Evolutionary conservation across 2,888 invertebrate species (phyloP).

Genomic region (Eumacrocentrus americanus): DNA sequence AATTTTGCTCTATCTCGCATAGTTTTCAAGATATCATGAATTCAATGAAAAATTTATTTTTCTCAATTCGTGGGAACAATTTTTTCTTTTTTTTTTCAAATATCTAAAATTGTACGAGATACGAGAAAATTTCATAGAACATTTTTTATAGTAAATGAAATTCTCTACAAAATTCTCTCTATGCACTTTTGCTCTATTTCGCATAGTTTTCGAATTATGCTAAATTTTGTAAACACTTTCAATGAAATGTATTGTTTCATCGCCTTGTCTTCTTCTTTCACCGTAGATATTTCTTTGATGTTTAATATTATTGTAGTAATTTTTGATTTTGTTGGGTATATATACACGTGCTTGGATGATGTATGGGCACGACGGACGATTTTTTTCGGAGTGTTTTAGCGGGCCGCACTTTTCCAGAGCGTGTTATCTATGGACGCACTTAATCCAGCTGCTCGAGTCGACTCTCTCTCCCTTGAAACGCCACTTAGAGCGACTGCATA

Average conservation of each 20-base stretch:
- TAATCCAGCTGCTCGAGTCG: constrained; percentile 56
- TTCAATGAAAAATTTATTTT: too few relatives aligned
- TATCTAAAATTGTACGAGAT: neutral
- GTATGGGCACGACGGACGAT: constrained; percentile 12
- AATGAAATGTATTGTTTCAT: too few relatives aligned
- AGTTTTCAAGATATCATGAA: too few relatives aligned
- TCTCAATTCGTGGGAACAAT: too few relatives aligned
- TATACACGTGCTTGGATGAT: constrained; percentile 23
- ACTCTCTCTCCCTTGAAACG: constrained; percentile 37
- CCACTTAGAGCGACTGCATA: constrained; percentile 55
- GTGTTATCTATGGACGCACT: constrained; percentile 61
- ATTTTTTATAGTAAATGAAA: neutral
- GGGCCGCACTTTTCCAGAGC: constrained; percentile 26
- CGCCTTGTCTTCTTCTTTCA: neutral
- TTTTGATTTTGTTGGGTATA: neutral
- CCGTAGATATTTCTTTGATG: neutral
- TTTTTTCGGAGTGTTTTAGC: constrained; percentile 20
- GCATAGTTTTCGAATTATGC: too few relatives aligned
- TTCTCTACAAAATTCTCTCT: neutral
- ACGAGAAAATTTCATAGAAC: too few relatives aligned
- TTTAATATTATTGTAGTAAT: too few relatives aligned
- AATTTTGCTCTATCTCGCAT: neutral
- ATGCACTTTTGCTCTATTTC: too few relatives aligned
- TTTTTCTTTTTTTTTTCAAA: too few relatives aligned
- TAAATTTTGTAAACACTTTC: too few relatives aligned